Evolutionary conservation across 2,888 invertebrate genomes (phyloP).

Genomic region (Apodemia zela): DNA sequence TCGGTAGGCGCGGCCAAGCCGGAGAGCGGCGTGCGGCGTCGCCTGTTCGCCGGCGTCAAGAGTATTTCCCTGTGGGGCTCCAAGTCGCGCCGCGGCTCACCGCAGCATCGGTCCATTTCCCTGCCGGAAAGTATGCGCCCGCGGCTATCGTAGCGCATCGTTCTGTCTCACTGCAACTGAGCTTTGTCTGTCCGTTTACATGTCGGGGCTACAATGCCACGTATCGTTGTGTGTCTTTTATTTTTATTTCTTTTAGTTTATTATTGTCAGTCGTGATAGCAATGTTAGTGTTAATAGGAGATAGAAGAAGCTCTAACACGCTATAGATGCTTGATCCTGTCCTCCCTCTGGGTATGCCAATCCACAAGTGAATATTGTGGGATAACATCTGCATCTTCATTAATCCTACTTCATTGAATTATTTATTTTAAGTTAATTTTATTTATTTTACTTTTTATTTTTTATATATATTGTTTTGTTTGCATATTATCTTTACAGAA

Average conservation of each 20-base stretch:
- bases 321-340: slow-evolving; percentile 67
- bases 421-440: slow-evolving; percentile 38
- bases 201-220: slow-evolving; percentile 62
- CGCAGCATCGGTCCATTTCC: slow-evolving; percentile 91
- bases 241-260: slow-evolving; percentile 49
- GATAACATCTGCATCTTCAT: slow-evolving; percentile 25
- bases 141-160: slow-evolving; percentile 66
- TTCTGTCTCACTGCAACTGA: slow-evolving; percentile 66
- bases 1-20: slow-evolving; percentile 76
- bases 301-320: slow-evolving; percentile 67
- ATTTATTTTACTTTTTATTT: slow-evolving; percentile 40
- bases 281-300: slow-evolving; percentile 67
- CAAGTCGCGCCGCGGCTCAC: slow-evolving; percentile 83
- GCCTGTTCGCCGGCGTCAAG: slow-evolving; percentile 90
- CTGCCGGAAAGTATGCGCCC: slow-evolving; percentile 90
- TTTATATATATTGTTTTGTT: slow-evolving; percentile 49
- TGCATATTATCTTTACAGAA: slow-evolving; percentile 70
- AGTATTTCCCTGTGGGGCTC: slow-evolving; percentile 88
- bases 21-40: slow-evolving; percentile 85
- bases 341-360: slow-evolving; percentile 53
- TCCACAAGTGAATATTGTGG: slow-evolving; percentile 40
- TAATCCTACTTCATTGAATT: slow-evolving; percentile 33
- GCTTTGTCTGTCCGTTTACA: slow-evolving; percentile 73
- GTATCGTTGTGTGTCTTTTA: slow-evolving; percentile 65
- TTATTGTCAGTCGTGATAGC: slow-evolving; percentile 60